These are phyloP conservation scores for Chiridota heheva DNA, from an alignment of 35 echinoderm and acorn worm species.

Conservation along the genomic window DNA sequence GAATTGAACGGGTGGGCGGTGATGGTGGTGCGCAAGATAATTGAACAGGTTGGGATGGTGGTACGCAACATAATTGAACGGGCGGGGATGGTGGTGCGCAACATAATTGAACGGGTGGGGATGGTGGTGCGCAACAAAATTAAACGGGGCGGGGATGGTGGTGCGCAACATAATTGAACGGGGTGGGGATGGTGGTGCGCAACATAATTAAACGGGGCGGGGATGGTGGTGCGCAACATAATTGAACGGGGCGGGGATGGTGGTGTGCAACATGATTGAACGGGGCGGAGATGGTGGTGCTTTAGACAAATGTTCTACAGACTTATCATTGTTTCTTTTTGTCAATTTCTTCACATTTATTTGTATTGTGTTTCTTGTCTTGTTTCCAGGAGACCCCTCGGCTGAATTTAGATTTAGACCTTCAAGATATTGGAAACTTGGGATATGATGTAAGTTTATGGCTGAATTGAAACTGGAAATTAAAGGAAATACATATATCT, in stretches of 20 bases:
- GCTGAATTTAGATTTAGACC: conserved; percentile 81
- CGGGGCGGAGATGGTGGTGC: background rate
- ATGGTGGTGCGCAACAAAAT: too few relatives aligned
- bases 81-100: background rate
- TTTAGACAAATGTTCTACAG: background rate
- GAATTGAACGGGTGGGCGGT: too few relatives aligned
- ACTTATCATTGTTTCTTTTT: background rate
- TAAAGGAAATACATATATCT: background rate
- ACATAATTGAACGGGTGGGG: too few relatives aligned
- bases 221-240: too few relatives aligned
- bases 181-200: too few relatives aligned
- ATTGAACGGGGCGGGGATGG: background rate
- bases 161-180: too few relatives aligned
- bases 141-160: too few relatives aligned
- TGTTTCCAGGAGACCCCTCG: conserved; percentile 63
- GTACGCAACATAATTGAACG: background rate
- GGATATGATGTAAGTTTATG: conserved; percentile 78
- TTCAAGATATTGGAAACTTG: conserved; percentile 83
- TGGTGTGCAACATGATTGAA: background rate
- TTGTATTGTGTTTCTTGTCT: conserved; percentile 15
- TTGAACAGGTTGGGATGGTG: too few relatives aligned
- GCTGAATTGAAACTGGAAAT: background rate
- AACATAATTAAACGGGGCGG: too few relatives aligned
- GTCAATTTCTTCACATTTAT: background rate
- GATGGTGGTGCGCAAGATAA: too few relatives aligned